Evolutionary conservation across 2,888 invertebrate genomes (phyloP).

Genomic region (Crepidodera aurea): DNA sequence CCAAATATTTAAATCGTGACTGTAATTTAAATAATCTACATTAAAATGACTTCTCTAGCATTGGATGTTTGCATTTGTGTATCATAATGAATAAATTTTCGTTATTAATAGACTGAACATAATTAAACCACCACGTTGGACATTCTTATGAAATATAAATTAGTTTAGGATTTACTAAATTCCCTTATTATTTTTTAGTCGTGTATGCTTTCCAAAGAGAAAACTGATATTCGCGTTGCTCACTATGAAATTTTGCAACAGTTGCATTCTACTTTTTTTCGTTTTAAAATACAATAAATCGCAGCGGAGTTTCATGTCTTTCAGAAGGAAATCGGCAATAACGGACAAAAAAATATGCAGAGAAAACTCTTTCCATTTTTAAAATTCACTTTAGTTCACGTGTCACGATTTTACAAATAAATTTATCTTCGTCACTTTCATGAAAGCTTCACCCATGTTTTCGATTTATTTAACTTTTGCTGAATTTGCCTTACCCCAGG

Average conservation of each 20-base stretch:
- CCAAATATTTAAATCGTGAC: too few relatives aligned
- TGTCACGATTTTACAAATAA: not conserved
- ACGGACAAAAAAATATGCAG: not conserved
- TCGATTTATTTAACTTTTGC: too few relatives aligned
- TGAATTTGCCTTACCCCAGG: too few relatives aligned
- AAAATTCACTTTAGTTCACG: not conserved
- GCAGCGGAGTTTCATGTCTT: not conserved
- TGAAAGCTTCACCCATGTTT: not conserved
- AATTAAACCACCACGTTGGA: slow-evolving; percentile 5
- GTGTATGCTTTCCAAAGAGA: too few relatives aligned
- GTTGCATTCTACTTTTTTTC: too few relatives aligned
- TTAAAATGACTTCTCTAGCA: not conserved
- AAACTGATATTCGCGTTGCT: too few relatives aligned
- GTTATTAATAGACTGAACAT: slow-evolving; percentile 8
- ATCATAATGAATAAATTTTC: slow-evolving; percentile 1
- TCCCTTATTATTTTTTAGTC: not conserved
- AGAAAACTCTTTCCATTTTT: not conserved
- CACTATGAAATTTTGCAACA: too few relatives aligned
- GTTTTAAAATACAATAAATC: not conserved
- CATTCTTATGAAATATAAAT: slow-evolving; percentile 11
- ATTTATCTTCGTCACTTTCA: not conserved
- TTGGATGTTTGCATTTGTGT: not conserved
- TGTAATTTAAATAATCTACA: not conserved
- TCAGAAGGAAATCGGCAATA: not conserved
- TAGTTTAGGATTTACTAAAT: not conserved